These are phyloP conservation scores for Morphnarchus princeps DNA, from an alignment of 2,113 vertebrate genomes.

Conservation along the genomic window DNA sequence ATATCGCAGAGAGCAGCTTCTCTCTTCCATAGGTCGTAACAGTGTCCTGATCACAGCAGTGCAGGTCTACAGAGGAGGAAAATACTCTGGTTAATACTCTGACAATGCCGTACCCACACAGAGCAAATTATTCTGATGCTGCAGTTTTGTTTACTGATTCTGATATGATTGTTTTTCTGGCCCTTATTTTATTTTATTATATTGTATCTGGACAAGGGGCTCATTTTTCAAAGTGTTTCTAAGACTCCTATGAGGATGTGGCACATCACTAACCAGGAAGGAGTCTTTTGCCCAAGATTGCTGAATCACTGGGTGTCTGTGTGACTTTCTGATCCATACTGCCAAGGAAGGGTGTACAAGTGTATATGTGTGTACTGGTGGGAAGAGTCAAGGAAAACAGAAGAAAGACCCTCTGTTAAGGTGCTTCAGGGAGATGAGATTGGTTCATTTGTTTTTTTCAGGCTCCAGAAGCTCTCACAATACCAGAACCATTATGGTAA, in stretches of 20 bases:
- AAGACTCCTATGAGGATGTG: fast-evolving
- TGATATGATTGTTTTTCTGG: not conserved
- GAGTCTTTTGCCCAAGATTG: not conserved
- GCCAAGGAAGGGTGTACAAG: not conserved
- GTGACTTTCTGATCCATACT: not conserved
- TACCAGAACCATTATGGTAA: not conserved
- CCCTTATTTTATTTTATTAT: constrained; percentile 16
- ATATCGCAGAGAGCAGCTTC: constrained; percentile 46
- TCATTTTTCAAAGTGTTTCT: constrained; percentile 11
- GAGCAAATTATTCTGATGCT: constrained; percentile 15
- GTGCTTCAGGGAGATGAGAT: not conserved
- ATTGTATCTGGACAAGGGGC: not conserved
- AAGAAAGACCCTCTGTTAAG: not conserved
- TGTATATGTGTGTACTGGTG: not conserved
- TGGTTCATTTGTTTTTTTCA: not conserved
- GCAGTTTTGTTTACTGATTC: constrained; percentile 48
- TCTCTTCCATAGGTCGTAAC: constrained; percentile 31
- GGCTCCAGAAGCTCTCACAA: not conserved
- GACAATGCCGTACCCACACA: not conserved
- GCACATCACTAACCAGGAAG: not conserved
- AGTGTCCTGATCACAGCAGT: constrained; percentile 45
- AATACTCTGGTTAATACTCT: not conserved
- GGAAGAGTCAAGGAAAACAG: not conserved
- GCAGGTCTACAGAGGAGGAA: constrained; percentile 25
- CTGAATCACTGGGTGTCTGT: not conserved